phyloP scores from a whole-genome alignment of 2,113 vertebrate genomes.

The Poeciliopsis turrubarensis region DNA sequence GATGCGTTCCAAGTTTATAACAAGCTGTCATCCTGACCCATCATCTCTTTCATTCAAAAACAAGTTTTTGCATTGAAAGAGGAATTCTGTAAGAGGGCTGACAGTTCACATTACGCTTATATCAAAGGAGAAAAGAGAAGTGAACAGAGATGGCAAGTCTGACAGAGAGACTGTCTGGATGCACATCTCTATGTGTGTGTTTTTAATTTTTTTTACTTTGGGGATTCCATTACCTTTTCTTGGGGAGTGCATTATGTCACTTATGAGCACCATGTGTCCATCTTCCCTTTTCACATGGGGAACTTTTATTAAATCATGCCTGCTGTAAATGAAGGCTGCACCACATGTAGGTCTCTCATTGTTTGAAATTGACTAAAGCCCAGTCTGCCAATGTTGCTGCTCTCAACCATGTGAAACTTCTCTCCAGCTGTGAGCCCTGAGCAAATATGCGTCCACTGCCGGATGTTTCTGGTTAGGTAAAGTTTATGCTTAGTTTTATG shows the following conservation, averaged over 20 bases:
- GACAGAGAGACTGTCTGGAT: slow-evolving; percentile 7
- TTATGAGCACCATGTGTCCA: slow-evolving; percentile 75
- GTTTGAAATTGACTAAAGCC: slow-evolving; percentile 51
- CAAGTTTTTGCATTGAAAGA: slow-evolving; percentile 60
- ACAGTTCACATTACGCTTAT: slow-evolving; percentile 62
- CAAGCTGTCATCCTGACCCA: slow-evolving; percentile 52
- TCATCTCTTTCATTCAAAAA: slow-evolving; percentile 11
- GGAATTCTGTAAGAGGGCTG: slow-evolving; percentile 63
- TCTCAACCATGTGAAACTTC: slow-evolving; percentile 39
- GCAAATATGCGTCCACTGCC: slow-evolving; percentile 28
- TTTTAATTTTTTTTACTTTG: slow-evolving; percentile 52
- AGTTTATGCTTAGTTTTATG: slow-evolving; percentile 61
- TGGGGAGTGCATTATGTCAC: slow-evolving; percentile 44
- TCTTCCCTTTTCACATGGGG: slow-evolving; percentile 45
- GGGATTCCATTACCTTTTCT: slow-evolving; percentile 62
- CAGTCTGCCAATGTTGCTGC: slow-evolving; percentile 32
- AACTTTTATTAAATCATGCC: slow-evolving; percentile 60
- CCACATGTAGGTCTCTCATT: slow-evolving; percentile 44
- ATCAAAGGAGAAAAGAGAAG: slow-evolving; percentile 50
- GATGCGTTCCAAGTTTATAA: slow-evolving; percentile 32
- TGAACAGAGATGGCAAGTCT: slow-evolving; percentile 9
- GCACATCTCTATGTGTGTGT: slow-evolving; percentile 33
- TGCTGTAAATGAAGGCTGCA: slow-evolving; percentile 55
- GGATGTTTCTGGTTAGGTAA: slow-evolving; percentile 42
- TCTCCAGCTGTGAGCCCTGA: slow-evolving; percentile 37